A percentile compares a stretch with the other conserved stretches of the same genome.
Evolutionary conservation across 2,888 invertebrate genomes (phyloP).

Genomic region (Cheilosia vulpina): DNA sequence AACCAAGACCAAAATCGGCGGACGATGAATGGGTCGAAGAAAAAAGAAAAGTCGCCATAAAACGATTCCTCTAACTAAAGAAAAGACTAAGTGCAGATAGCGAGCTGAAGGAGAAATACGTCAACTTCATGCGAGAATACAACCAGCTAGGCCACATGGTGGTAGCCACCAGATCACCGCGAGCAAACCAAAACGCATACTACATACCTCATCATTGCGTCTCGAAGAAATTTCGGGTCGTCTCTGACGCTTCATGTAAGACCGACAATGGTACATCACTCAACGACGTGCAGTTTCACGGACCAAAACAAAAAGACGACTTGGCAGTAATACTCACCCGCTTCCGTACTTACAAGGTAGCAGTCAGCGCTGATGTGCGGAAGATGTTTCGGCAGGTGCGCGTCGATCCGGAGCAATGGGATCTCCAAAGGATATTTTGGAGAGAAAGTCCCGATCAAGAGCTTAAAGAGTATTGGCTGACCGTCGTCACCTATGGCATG

Average conservation of each 20-base stretch:
- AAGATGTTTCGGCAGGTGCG: slow-evolving; percentile 40
- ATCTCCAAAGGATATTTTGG: slow-evolving; percentile 46
- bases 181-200: not conserved
- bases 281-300: slow-evolving; percentile 25
- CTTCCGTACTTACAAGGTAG: slow-evolving; percentile 20
- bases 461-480: slow-evolving; percentile 29
- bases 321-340: slow-evolving; percentile 11
- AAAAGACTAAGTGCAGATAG: slow-evolving; percentile 4
- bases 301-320: slow-evolving; percentile 27
- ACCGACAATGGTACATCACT: slow-evolving; percentile 19
- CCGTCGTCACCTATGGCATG: slow-evolving; percentile 29
- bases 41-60: slow-evolving; percentile 18
- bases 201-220: slow-evolving; percentile 30
- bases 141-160: not conserved
- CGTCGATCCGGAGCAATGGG: slow-evolving; percentile 16
- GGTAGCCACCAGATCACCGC: not conserved
- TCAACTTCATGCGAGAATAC: slow-evolving; percentile 24
- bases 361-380: no score
- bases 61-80: slow-evolving; percentile 23
- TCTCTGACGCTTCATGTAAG: slow-evolving; percentile 21
- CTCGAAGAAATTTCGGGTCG: slow-evolving; percentile 27
- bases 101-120: slow-evolving; percentile 16
- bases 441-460: slow-evolving; percentile 20
- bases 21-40: slow-evolving; percentile 38
- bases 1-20: not conserved